phyloP scores from a whole-genome alignment of 2,797 vertebrate species.

The Macropus fuliginosus region DNA sequence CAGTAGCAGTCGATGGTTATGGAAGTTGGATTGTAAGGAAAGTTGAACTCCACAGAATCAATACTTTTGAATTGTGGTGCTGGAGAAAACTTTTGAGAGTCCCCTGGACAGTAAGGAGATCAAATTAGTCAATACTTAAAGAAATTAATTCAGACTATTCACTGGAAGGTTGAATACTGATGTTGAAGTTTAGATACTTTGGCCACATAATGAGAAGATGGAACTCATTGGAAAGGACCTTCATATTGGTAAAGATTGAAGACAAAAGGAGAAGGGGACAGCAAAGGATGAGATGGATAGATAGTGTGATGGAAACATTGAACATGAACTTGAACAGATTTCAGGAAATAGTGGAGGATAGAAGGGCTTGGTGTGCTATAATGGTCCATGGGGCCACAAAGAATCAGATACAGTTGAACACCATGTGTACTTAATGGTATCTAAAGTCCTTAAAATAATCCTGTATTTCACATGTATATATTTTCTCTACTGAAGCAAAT shows the following conservation, averaged over 20 bases:
- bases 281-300: not conserved
- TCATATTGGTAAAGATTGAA: not conserved
- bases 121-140: not conserved
- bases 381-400: not conserved
- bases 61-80: too few species aligned
- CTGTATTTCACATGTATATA: not conserved
- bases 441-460: not conserved
- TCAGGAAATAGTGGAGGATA: not conserved
- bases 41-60: too few species aligned
- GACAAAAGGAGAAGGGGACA: not conserved
- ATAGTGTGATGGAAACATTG: not conserved
- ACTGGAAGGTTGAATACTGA: not conserved
- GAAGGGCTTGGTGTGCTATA: not conserved
- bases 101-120: not conserved
- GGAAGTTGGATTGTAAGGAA: not conserved
- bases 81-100: too few species aligned
- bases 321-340: not conserved
- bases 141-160: too few species aligned
- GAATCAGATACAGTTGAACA: not conserved
- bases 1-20: not conserved
- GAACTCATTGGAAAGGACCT: not conserved
- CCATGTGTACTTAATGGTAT: not conserved
- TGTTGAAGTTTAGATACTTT: not conserved
- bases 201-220: not conserved
- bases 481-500: not conserved